Evolutionary conservation across 2,797 vertebrate species (phyloP).

Genomic region (Antrozous pallidus): DNA sequence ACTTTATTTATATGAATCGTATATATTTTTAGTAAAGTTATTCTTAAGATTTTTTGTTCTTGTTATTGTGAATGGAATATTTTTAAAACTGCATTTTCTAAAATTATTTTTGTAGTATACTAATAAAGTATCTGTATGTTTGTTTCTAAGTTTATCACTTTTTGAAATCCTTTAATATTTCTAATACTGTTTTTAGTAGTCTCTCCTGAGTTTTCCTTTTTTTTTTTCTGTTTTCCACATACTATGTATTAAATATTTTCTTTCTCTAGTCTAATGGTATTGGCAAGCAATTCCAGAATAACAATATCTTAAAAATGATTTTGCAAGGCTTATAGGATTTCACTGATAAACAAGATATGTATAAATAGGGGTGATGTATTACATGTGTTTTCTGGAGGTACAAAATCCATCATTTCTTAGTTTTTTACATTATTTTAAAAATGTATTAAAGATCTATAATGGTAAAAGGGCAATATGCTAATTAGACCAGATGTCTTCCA

Average conservation of each 20-base stretch:
- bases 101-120: neutral
- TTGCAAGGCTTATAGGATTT: neutral
- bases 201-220: neutral
- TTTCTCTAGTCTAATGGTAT: neutral
- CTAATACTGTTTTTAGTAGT: neutral
- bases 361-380: rapidly evolving
- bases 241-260: neutral
- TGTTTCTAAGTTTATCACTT: neutral
- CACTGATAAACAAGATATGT: neutral
- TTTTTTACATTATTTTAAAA: neutral
- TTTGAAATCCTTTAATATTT: slow-evolving; percentile 33
- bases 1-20: neutral
- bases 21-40: neutral
- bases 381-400: neutral
- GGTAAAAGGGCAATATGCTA: too few species aligned
- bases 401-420: neutral
- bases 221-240: neutral
- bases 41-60: neutral
- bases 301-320: neutral
- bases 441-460: neutral
- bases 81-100: slow-evolving; percentile 17
- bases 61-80: neutral
- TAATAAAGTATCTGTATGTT: neutral
- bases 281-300: neutral
- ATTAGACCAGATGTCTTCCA: too few species aligned